A percentile compares a stretch with the other conserved stretches of the same genome.
These are phyloP conservation scores for Tadarida brasiliensis DNA, from an alignment of 2,797 vertebrate species.

Conservation along the genomic window DNA sequence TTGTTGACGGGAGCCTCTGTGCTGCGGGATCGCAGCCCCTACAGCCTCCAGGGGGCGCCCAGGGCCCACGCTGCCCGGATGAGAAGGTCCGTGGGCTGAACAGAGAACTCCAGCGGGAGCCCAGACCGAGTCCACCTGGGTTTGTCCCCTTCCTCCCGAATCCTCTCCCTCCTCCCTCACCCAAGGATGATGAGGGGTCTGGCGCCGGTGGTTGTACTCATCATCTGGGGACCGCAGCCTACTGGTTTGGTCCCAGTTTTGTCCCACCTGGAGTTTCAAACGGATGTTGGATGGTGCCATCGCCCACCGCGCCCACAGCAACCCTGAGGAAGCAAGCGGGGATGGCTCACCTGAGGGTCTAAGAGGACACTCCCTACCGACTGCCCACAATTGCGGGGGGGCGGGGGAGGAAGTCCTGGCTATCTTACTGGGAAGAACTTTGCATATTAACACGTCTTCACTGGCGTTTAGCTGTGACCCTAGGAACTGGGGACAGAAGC, in stretches of 20 bases:
- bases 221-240: neutral
- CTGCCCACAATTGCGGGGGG: neutral
- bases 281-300: neutral
- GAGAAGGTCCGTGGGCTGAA: accelerated
- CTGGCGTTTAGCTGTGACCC: neutral
- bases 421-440: neutral
- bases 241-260: accelerated
- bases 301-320: accelerated
- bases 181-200: neutral
- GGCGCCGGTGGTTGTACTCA: accelerated
- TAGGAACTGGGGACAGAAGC: neutral
- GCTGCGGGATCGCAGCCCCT: neutral
- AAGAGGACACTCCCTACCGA: neutral
- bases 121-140: neutral
- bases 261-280: neutral
- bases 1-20: neutral
- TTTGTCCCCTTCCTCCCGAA: neutral
- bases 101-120: accelerated
- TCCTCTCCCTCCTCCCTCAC: accelerated
- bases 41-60: constrained; percentile 73
- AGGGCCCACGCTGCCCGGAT: neutral
- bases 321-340: accelerated
- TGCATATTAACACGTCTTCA: neutral
- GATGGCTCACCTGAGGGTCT: neutral
- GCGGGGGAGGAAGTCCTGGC: neutral